A percentile compares a stretch with the other conserved stretches of the same genome.
These are phyloP conservation scores for Urosaurus nigricauda DNA, from an alignment of 2,797 vertebrate genomes.

Conservation along the genomic window DNA sequence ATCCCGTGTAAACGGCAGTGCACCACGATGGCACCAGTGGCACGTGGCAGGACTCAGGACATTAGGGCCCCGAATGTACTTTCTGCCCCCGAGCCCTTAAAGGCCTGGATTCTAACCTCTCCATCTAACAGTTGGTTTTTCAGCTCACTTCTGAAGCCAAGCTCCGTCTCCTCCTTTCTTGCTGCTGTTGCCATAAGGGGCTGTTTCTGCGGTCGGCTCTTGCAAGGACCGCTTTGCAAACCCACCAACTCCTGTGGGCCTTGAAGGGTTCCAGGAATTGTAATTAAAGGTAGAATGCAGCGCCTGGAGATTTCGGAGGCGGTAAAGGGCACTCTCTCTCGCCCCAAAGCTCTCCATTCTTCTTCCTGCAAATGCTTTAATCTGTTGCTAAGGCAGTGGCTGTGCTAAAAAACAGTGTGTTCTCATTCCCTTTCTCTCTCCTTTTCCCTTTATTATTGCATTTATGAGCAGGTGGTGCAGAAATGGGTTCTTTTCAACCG, in stretches of 20 bases:
- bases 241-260: conserved; percentile 39
- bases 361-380: conserved; percentile 66
- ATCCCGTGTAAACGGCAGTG: no score
- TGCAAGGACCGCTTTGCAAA: conserved; percentile 31
- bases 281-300: conserved; percentile 60
- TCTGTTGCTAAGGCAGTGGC: conserved; percentile 78
- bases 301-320: conserved; percentile 59
- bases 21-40: no score
- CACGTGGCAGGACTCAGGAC: no score
- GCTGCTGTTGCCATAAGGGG: not conserved
- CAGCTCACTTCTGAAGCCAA: not conserved
- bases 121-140: not conserved
- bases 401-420: conserved; percentile 71
- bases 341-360: conserved; percentile 71
- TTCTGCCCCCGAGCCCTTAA: no score
- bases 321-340: conserved; percentile 65
- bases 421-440: conserved; percentile 55
- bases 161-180: not conserved
- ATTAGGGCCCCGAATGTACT: no score
- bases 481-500: conserved; percentile 69
- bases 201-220: conserved; percentile 34
- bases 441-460: conserved; percentile 58
- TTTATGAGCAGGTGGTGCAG: conserved; percentile 75
- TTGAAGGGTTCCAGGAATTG: conserved; percentile 39
- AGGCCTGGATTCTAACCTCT: no score